These are phyloP conservation scores for Protophormia terraenovae DNA, from an alignment of 2,888 invertebrate genomes.

Conservation along the genomic window DNA sequence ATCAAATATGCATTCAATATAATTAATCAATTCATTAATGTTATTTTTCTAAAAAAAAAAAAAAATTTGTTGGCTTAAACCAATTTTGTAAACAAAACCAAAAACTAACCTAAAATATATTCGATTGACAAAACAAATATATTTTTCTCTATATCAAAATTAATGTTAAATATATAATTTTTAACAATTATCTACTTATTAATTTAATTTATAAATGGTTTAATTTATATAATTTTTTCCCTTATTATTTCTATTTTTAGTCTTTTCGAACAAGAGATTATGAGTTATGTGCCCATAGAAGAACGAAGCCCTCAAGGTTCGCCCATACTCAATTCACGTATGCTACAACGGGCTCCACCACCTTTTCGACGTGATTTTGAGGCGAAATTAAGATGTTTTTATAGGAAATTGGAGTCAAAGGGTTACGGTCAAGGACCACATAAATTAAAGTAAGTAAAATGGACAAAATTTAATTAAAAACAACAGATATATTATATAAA, in stretches of 20 bases:
- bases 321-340: conserved; percentile 88
- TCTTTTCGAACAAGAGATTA: conserved; percentile 98
- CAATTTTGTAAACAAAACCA: too few relatives aligned
- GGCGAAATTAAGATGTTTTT: conserved; percentile 96
- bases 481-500: too few relatives aligned
- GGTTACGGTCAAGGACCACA: conserved; percentile 98
- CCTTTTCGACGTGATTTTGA: conserved; percentile 97
- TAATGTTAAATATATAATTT: too few relatives aligned
- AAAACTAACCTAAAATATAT: too few relatives aligned
- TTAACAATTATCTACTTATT: too few relatives aligned
- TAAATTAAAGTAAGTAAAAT: conserved; percentile 90
- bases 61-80: too few relatives aligned
- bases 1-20: too few relatives aligned
- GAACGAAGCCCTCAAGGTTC: conserved; percentile 85
- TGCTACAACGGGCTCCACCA: conserved; percentile 91
- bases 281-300: conserved; percentile 94
- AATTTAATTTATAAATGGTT: neutral
- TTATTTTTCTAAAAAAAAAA: too few relatives aligned
- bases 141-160: too few relatives aligned
- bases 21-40: too few relatives aligned
- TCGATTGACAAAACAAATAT: too few relatives aligned
- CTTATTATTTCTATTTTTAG: conserved; percentile 84
- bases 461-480: neutral
- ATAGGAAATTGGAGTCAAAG: conserved; percentile 96
- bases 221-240: neutral